Base-by-base conservation (phyloP, 2,113 vertebrate species). In the Dinomys branickii region DNA sequence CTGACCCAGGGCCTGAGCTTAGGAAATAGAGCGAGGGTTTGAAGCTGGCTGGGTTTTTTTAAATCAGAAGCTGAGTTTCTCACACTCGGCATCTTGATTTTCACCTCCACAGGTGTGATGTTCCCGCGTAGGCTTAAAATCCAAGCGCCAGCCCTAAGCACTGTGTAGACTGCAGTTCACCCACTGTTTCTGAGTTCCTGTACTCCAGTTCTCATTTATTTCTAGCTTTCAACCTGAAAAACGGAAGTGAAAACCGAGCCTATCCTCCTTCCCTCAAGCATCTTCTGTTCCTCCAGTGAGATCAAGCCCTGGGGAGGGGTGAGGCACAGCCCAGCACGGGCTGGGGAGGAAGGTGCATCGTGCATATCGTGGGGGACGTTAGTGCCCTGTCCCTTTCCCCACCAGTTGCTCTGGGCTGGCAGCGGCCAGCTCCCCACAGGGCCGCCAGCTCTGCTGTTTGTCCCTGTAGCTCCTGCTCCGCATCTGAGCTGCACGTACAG, bases 71-170 rank as follows among this genome's bases (percentile, higher is more conserved):
- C 87, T 67, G 16, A 22, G 33, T 58, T 35, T 26, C 67, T 50
- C 26, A 1, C 8, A 10, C 12, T 50, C 26, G 11, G 22, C 13
- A 28, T 1, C 5, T 47, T 33, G 65, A 13, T 20, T 24, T 63
- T 50, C 58, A 12, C 30, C 50, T 54, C 44, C 0, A 1, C 13
- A 41, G 22, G 7, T 6, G 3, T 13, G 30, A 65, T 12, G 6
- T 26, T 0, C 2, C 6, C 58, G 44, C 41, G 5, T 0, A 2
- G 2, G n/a, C 33, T 58, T 63, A 28, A 80, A 44, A 14, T 9
- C 7, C 28, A 14, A 35, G 20, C 0, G 0, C 47, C n/a, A 1
- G 5, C 3, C 0, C 0, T 2, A 2, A 38, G 4, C 22, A 0
- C 41, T 1, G 24, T 28, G 65, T 3, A 12, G 54, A 22, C 47